Conservation (phyloP, 2,888 invertebrate genomes). For the Periphyllus acericola region DNA sequence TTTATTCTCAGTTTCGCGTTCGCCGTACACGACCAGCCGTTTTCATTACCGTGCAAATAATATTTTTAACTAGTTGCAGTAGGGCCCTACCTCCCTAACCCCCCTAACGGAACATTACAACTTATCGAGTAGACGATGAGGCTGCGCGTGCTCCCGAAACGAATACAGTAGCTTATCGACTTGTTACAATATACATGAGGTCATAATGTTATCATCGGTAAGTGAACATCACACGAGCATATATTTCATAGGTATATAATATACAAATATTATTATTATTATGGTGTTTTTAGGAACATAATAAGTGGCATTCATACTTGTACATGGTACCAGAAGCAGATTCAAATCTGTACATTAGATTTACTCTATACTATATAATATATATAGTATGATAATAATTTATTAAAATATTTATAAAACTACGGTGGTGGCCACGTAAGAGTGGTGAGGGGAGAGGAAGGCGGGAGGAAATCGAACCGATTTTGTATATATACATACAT, state of each 20-base stretch:
- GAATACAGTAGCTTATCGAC: neutral
- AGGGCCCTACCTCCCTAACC: neutral
- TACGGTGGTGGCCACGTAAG: too few relatives aligned
- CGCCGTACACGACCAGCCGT: too few relatives aligned
- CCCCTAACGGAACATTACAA: neutral
- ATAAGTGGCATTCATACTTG: neutral
- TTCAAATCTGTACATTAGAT: constrained; percentile 3
- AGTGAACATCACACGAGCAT: neutral
- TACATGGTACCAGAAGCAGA: neutral
- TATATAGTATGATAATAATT: too few relatives aligned
- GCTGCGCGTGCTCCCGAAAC: neutral
- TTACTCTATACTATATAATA: neutral
- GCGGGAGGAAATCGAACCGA: too few relatives aligned
- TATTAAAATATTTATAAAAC: too few relatives aligned
- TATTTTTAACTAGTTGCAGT: neutral
- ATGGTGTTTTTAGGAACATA: constrained; percentile 31
- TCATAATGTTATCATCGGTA: neutral
- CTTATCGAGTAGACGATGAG: neutral
- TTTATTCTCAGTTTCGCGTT: too few relatives aligned
- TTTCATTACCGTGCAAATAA: too few relatives aligned
- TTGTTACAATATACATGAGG: neutral
- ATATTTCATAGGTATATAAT: neutral
- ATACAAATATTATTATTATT: too few relatives aligned
- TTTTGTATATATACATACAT: too few relatives aligned
- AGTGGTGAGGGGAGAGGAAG: too few relatives aligned